Evolutionary conservation across 2,888 invertebrate species (phyloP), one percentile per base, ranked within the genome.

Genomic region (Dascillus cervinus): DNA sequence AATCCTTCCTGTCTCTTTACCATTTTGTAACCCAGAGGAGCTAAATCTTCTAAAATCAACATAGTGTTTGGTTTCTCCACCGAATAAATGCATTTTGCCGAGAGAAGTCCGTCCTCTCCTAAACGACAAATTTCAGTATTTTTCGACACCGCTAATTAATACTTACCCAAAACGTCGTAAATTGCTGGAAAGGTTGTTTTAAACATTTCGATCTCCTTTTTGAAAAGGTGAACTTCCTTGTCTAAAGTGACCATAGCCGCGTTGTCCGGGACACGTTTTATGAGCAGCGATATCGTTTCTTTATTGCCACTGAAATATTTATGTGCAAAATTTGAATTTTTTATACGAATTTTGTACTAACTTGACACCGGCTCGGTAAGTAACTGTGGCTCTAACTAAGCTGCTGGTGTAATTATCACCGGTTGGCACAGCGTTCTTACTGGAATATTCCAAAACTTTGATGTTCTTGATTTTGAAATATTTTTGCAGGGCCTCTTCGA

Each of bases 11-110:
- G 65, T 22, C 75, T 63, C 41, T 67, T 66, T 11, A 68, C 67
- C 63, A 75, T 64, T 37, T 67, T 64, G 44, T 66, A 75, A 15
- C 73, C 73, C 27, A 65, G 54, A 26, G 66, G 63, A n/a, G 68
- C 65, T 21, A 76, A 57, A 50, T 77, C 77, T 46, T 77, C 73
- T 20, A 77, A 52, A 2, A 76, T 53, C 19, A 70, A 49, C 4
- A 65, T 42, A 11, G 53, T 29, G 3, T 63, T 63, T 20, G 62
- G 51, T 13, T 53, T 49, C n/a, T 43, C 33, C 23, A 59, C 54
- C 5, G 57, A 45, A 41, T 60, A 56, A 3, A 62, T 37, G 12
- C 56, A 53, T 29, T 50, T 51, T 0, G 57, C 62, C 3, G 44
- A 59, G 41, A 37, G 57, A n/a, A 29, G 50, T 24, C 45, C 49